These are phyloP conservation scores for Polypedilum vanderplanki DNA, from an alignment of 1,140 invertebrate species.

Conservation along the genomic window DNA sequence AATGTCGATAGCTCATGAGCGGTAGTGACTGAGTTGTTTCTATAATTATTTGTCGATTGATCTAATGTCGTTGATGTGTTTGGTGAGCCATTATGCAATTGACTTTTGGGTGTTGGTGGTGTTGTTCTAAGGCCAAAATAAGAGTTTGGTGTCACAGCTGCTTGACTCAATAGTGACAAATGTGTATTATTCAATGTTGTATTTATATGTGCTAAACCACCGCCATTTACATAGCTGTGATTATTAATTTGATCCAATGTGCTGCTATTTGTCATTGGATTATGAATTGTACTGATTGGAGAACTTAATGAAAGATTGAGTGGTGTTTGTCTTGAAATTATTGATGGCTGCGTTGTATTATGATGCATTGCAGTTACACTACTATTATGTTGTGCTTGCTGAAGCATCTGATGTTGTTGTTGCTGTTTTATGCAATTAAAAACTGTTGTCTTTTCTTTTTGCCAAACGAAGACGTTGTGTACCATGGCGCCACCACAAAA, in stretches of 20 bases:
- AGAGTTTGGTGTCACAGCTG: slow-evolving; percentile 12
- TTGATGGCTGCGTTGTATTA: background rate
- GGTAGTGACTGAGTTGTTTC: background rate
- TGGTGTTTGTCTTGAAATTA: background rate
- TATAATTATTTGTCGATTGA: slow-evolving; percentile 23
- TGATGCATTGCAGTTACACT: background rate
- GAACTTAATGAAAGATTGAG: slow-evolving; percentile 1
- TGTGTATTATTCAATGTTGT: slow-evolving; percentile 23
- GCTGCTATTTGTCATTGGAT: slow-evolving; percentile 21
- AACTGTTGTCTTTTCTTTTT: slow-evolving; percentile 66
- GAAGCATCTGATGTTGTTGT: slow-evolving; percentile 7
- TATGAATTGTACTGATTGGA: slow-evolving; percentile 26
- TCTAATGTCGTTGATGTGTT: slow-evolving; percentile 17
- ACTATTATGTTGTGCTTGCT: slow-evolving; percentile 6
- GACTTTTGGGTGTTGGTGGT: slow-evolving; percentile 1
- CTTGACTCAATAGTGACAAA: slow-evolving; percentile 1
- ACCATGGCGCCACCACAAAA: slow-evolving; percentile 90
- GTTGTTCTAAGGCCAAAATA: slow-evolving; percentile 9
- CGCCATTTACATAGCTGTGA: slow-evolving; percentile 21
- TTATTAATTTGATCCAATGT: slow-evolving; percentile 20
- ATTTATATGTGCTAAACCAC: slow-evolving; percentile 13
- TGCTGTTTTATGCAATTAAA: slow-evolving; percentile 16
- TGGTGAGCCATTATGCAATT: slow-evolving; percentile 20
- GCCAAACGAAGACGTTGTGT: slow-evolving; percentile 91
- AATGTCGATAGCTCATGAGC: slow-evolving; percentile 11